Percentiles rank a stretch among this genome's conserved stretches.
Conservation (phyloP, 1,140 invertebrate genomes). For the Idris sp. region DNA sequence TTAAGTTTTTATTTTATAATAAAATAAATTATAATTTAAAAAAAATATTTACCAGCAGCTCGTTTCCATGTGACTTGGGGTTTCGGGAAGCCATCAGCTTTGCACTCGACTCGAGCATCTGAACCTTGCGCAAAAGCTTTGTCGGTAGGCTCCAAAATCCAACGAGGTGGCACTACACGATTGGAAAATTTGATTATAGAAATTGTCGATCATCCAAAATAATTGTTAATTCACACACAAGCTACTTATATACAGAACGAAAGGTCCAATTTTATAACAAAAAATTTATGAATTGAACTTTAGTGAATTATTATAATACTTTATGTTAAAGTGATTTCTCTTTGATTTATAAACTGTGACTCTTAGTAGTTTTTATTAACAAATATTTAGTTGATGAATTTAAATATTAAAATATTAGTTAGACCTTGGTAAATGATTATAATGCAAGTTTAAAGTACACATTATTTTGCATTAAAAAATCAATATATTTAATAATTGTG, state of each 20-base stretch:
- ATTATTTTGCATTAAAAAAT: too few relatives aligned
- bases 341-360: too few relatives aligned
- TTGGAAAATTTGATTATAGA: conserved; percentile 49
- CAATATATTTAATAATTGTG: too few relatives aligned
- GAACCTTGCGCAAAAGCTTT: conserved; percentile 96
- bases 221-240: conserved; percentile 13
- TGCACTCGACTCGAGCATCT: conserved; percentile 95
- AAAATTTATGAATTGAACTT: too few relatives aligned
- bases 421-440: conserved; percentile 2
- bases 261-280: conserved; percentile 4
- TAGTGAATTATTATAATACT: too few relatives aligned
- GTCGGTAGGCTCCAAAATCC: conserved; percentile 96
- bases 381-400: too few relatives aligned
- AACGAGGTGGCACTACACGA: conserved; percentile 93
- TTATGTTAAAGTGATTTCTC: too few relatives aligned
- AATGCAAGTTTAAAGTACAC: conserved; percentile 22
- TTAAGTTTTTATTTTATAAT: background rate
- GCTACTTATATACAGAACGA: conserved; percentile 56
- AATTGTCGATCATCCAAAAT: conserved; percentile 33
- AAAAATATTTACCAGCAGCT: conserved; percentile 86
- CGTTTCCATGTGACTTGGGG: conserved; percentile 96
- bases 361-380: background rate
- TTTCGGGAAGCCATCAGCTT: conserved; percentile 96
- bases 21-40: background rate
- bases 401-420: too few relatives aligned